phyloP scores from a whole-genome alignment of 1,140 invertebrate species.

The Agrilus planipennis region DNA sequence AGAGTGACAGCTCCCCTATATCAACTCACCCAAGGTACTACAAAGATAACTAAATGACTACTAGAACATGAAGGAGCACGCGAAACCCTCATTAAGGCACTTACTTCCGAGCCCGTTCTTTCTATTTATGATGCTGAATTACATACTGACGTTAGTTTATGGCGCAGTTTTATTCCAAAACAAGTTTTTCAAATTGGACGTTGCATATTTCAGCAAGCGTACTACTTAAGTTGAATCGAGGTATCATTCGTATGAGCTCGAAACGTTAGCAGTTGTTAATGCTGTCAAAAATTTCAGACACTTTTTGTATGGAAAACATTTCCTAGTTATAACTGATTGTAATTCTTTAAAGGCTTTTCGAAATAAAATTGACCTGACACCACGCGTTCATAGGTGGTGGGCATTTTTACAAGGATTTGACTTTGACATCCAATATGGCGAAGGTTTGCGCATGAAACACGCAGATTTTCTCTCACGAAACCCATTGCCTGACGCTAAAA shows the following conservation, averaged over 20 bases:
- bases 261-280: conserved; percentile 7
- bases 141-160: conserved; percentile 21
- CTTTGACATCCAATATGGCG: conserved; percentile 11
- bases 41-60: not conserved
- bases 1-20: conserved; percentile 19
- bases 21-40: not conserved
- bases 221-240: conserved; percentile 5
- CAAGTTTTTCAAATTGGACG: not conserved
- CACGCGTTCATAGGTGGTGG: conserved; percentile 18
- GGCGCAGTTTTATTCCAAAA: conserved; percentile 22
- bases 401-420: conserved; percentile 12
- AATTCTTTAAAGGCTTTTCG: conserved; percentile 13
- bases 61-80: not conserved
- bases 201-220: conserved; percentile 4
- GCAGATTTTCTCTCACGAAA: conserved; percentile 13
- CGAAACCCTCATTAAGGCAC: not conserved
- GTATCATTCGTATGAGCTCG: conserved; percentile 8
- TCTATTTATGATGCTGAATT: conserved; percentile 15
- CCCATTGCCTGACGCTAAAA: conserved; percentile 7
- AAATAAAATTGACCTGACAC: conserved; percentile 14
- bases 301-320: conserved; percentile 35
- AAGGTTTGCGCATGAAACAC: conserved; percentile 7
- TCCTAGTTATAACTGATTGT: conserved; percentile 22
- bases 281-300: conserved; percentile 34
- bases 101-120: not conserved